Evolutionary conservation across 2,113 vertebrate genomes (phyloP).

Genomic region (Xenopus tropicalis): UCB_Xtro_10.0 CM004446.2:22081001-22081500

Average conservation of each 20-base stretch:
- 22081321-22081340: slow-evolving; percentile 38
- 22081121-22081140: too few species aligned
- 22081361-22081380: slow-evolving; percentile 23
- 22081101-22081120: too few species aligned
- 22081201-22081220: slow-evolving; percentile 14
- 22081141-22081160: too few species aligned
- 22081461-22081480: slow-evolving; percentile 27
- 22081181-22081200: too few species aligned
- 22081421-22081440: slow-evolving; percentile 28
- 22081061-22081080: too few species aligned
- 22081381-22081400: slow-evolving; percentile 39
- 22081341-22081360: slow-evolving; percentile 42
- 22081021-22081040: too few species aligned
- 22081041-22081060: too few species aligned
- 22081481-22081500: slow-evolving; percentile 38
- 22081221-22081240: slow-evolving; percentile 24
- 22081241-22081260: slow-evolving; percentile 17
- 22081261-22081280: slow-evolving; percentile 36
- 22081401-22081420: slow-evolving; percentile 39
- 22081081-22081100: too few species aligned
- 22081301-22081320: slow-evolving; percentile 25
- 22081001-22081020: too few species aligned
- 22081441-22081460: slow-evolving; percentile 33
- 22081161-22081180: too few species aligned
- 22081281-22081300: slow-evolving; percentile 29